phyloP scores from a whole-genome alignment of 2,113 vertebrate genomes.

The Grammomys dolichurus region DNA sequence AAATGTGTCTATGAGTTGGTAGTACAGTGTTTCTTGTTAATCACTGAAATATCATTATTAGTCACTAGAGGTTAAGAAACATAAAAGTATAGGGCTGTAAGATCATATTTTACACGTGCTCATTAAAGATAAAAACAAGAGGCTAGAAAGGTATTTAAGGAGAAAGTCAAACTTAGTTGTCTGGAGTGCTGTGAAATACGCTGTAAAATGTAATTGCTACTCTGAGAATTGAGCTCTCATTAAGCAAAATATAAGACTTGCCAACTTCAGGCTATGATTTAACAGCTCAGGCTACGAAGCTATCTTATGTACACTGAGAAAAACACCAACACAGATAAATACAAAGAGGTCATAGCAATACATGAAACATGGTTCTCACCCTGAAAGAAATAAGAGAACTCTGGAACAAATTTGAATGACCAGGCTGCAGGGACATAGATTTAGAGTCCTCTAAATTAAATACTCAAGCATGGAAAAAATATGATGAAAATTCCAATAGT shows the following conservation, averaged over 20 bases:
- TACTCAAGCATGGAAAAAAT: background rate
- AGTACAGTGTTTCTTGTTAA: background rate
- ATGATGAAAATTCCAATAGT: background rate
- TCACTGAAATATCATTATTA: background rate
- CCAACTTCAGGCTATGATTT: conserved; percentile 6
- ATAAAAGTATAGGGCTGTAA: background rate
- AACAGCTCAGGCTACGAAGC: background rate
- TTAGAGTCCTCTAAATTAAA: background rate
- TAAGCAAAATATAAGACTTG: background rate
- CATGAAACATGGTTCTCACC: background rate
- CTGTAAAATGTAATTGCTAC: conserved; percentile 1
- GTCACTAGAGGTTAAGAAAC: background rate
- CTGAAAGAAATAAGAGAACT: background rate
- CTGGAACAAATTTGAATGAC: background rate
- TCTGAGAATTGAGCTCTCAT: background rate
- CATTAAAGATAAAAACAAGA: background rate
- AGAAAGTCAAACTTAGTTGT: background rate
- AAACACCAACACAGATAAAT: background rate
- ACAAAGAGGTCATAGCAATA: background rate
- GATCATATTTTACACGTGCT: background rate
- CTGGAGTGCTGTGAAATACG: background rate
- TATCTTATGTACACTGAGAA: background rate
- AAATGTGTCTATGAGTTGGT: background rate
- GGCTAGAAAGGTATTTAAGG: background rate
- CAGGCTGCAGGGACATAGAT: background rate